A percentile compares a stretch with the other conserved stretches of the same genome.
These are phyloP conservation scores for Dryadula phaetusa DNA, from an alignment of 2,888 invertebrate genomes.

Conservation along the genomic window DNA sequence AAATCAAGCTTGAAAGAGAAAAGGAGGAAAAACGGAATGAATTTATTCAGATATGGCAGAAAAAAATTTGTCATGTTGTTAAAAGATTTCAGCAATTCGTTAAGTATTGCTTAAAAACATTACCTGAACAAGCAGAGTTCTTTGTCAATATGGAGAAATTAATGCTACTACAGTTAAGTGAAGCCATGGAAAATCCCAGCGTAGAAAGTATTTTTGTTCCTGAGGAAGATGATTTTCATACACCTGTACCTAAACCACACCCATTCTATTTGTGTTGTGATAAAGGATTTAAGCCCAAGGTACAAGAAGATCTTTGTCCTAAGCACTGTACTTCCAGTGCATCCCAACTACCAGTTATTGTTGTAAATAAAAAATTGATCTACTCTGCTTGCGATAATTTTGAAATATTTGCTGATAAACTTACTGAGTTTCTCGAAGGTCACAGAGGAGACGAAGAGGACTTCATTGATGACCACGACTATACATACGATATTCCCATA, in stretches of 20 bases:
- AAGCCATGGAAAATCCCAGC: conserved; percentile 60
- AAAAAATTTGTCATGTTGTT: conserved; percentile 71
- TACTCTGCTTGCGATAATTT: conserved; percentile 75
- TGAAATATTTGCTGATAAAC: conserved; percentile 62
- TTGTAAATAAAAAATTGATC: conserved; percentile 69
- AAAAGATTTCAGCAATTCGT: conserved; percentile 73
- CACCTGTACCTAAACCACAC: conserved; percentile 61
- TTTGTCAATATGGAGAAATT: conserved; percentile 75
- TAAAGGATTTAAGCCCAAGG: conserved; percentile 57
- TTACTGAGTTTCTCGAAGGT: conserved; percentile 62
- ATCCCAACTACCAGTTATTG: conserved; percentile 67
- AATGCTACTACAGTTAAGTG: conserved; percentile 70
- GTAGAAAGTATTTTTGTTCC: conserved; percentile 63
- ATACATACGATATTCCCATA: conserved; percentile 61
- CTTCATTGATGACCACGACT: conserved; percentile 60
- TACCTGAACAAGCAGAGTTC: conserved; percentile 75
- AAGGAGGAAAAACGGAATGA: conserved; percentile 59
- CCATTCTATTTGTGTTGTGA: conserved; percentile 73
- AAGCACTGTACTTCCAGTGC: conserved; percentile 65
- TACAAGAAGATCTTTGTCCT: conserved; percentile 65
- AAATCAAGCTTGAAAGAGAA: conserved; percentile 59
- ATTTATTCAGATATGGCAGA: conserved; percentile 64
- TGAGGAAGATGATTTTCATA: conserved; percentile 54
- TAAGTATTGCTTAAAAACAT: conserved; percentile 62
- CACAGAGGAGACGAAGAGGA: conserved; percentile 58